Conservation (phyloP, 1,140 invertebrate species). For the Thaumetopoea pityocampa region DNA sequence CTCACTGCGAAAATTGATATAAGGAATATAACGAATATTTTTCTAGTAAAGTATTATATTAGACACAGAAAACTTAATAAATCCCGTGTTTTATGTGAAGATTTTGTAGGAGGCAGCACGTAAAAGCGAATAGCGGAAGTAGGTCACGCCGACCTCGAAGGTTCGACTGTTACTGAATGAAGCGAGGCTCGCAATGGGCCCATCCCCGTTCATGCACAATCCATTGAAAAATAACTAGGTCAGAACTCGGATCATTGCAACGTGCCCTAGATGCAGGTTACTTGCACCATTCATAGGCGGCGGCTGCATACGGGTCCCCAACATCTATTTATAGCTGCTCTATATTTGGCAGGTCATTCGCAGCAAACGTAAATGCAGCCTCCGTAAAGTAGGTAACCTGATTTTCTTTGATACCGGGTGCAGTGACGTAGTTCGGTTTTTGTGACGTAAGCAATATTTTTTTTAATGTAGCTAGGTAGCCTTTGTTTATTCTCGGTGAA, state of each 20-base stretch:
- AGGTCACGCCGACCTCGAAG: conserved; percentile 59
- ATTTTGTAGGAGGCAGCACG: conserved; percentile 18
- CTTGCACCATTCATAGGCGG: conserved; percentile 58
- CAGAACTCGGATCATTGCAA: conserved; percentile 73
- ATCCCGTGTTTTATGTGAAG: conserved; percentile 3
- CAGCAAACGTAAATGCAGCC: conserved; percentile 58
- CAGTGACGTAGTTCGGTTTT: conserved; percentile 54
- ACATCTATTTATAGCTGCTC: conserved; percentile 66
- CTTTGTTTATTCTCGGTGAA: too few species aligned
- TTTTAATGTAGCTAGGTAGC: conserved; percentile 1
- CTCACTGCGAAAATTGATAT: not conserved
- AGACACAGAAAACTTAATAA: conserved; percentile 1
- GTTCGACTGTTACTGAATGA: conserved; percentile 67
- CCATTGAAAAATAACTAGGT: conserved; percentile 74
- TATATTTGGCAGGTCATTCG: conserved; percentile 73
- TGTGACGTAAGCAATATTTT: conserved; percentile 51
- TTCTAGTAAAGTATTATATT: conserved; percentile 4
- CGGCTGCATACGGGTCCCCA: conserved; percentile 38
- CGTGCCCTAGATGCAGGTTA: conserved; percentile 56
- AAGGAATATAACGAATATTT: conserved; percentile 3
- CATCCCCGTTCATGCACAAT: conserved; percentile 61
- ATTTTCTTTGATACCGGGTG: conserved; percentile 59
- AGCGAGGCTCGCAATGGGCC: conserved; percentile 51
- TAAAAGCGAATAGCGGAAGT: conserved; percentile 31
- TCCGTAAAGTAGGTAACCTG: conserved; percentile 71